These are phyloP conservation scores for Frieseomelitta varia DNA, from an alignment of 1,140 invertebrate species.

Conservation along the genomic window DNA sequence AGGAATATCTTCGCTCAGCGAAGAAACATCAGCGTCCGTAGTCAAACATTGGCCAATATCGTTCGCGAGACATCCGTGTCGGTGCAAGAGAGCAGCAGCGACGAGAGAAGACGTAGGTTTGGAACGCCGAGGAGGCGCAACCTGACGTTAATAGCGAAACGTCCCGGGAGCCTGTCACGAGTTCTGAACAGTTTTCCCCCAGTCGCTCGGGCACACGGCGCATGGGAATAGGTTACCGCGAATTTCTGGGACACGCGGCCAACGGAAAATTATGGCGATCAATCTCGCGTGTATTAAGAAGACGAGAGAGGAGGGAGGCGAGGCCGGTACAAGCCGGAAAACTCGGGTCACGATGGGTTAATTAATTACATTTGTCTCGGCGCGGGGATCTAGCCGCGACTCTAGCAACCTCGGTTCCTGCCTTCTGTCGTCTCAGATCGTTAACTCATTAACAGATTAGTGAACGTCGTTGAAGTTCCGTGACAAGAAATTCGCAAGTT, in stretches of 20 bases:
- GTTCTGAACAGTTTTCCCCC: slow-evolving; percentile 13
- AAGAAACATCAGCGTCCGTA: background rate
- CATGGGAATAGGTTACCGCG: background rate
- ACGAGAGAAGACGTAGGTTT: slow-evolving; percentile 17
- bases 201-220: background rate
- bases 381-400: background rate
- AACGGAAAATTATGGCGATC: slow-evolving; percentile 29
- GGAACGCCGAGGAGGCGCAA: slow-evolving; percentile 11
- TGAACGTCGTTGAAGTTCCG: background rate
- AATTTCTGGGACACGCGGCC: background rate
- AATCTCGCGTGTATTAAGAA: slow-evolving; percentile 33
- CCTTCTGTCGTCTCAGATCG: slow-evolving; percentile 9
- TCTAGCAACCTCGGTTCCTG: background rate
- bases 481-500: slow-evolving; percentile 16
- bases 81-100: background rate
- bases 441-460: slow-evolving; percentile 41
- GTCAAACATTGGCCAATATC: background rate
- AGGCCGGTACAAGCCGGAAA: background rate
- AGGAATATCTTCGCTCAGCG: too few species aligned
- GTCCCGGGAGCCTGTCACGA: background rate
- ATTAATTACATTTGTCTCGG: slow-evolving; percentile 46
- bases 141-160: background rate
- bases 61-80: background rate
- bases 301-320: background rate
- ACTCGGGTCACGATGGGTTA: slow-evolving; percentile 38